phyloP scores from a whole-genome alignment of 2,113 vertebrate genomes.

The Nerophis lumbriciformis region DNA sequence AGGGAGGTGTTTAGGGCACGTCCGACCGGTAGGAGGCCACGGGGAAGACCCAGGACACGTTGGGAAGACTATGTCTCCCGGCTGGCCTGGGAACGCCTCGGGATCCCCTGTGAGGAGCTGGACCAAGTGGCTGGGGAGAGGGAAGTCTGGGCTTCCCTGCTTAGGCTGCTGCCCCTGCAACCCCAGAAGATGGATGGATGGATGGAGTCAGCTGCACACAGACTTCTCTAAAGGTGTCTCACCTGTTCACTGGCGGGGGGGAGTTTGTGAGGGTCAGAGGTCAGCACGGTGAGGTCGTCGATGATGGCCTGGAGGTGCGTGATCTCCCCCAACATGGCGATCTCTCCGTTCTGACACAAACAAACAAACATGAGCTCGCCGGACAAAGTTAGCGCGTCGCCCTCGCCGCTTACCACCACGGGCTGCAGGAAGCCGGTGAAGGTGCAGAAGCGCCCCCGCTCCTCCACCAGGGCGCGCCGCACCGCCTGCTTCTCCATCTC shows the following conservation, averaged over 20 bases:
- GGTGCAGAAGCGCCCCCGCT: constrained; percentile 92
- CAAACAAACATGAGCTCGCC: not conserved
- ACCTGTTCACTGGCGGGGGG: constrained; percentile 96
- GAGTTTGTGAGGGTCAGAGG: constrained; percentile 90
- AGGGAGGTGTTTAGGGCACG: too few relatives aligned
- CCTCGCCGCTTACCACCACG: constrained; percentile 79
- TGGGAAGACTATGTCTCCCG: too few relatives aligned
- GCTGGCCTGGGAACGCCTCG: too few relatives aligned
- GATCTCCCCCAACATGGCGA: constrained; percentile 97
- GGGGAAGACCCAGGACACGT: too few relatives aligned
- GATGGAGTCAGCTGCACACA: too few relatives aligned
- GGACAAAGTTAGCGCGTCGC: too few relatives aligned
- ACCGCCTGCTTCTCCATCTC: constrained; percentile 97
- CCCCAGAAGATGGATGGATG: too few relatives aligned
- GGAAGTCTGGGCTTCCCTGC: too few relatives aligned
- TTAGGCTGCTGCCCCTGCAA: too few relatives aligned
- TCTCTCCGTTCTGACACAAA: constrained; percentile 83
- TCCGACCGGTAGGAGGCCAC: too few relatives aligned
- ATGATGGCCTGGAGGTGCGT: constrained; percentile 98
- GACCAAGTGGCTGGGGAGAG: too few relatives aligned
- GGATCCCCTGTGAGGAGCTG: too few relatives aligned
- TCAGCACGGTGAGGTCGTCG: constrained; percentile 90
- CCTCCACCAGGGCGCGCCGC: constrained; percentile 90
- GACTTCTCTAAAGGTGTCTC: not conserved
- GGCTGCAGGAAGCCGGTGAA: constrained; percentile 93